These are phyloP conservation scores for Panulirus ornatus DNA, from an alignment of 1,140 invertebrate genomes.

Conservation along the genomic window DNA sequence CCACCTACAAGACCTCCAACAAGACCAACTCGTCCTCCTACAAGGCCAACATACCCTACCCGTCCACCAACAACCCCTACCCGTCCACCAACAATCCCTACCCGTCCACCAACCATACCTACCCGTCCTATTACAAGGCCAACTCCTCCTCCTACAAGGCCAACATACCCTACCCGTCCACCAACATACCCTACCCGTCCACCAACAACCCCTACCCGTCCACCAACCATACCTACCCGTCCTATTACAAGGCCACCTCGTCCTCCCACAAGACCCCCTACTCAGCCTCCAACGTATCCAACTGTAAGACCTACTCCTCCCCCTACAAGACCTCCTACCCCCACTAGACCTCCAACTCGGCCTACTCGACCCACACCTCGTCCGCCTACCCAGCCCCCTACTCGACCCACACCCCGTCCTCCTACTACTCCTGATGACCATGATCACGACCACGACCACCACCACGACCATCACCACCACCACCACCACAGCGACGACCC, in stretches of 20 bases:
- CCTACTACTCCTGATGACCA: background rate
- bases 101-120: background rate
- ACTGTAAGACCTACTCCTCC: constrained; percentile 17
- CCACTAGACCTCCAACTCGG: background rate
- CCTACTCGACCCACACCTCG: background rate
- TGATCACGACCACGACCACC: constrained; percentile 48
- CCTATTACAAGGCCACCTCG: background rate
- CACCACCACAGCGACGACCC: constrained; percentile 54
- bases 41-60: background rate
- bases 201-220: constrained; percentile 2
- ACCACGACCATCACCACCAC: constrained; percentile 60
- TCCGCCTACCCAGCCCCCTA: background rate
- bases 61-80: constrained; percentile 26
- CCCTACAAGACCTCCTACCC: background rate
- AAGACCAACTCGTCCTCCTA: constrained; percentile 15
- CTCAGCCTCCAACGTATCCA: constrained; percentile 26
- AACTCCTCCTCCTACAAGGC: background rate
- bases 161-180: background rate
- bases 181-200: constrained; percentile 21
- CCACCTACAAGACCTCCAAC: constrained; percentile 1
- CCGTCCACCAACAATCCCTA: constrained; percentile 8
- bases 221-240: background rate
- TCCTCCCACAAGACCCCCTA: constrained; percentile 28
- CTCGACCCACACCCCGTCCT: background rate
- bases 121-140: background rate